A percentile compares a stretch with the other conserved stretches of the same genome.
Evolutionary conservation across 1,140 invertebrate species (phyloP).

Genomic region (Neodiprion fabricii): DNA sequence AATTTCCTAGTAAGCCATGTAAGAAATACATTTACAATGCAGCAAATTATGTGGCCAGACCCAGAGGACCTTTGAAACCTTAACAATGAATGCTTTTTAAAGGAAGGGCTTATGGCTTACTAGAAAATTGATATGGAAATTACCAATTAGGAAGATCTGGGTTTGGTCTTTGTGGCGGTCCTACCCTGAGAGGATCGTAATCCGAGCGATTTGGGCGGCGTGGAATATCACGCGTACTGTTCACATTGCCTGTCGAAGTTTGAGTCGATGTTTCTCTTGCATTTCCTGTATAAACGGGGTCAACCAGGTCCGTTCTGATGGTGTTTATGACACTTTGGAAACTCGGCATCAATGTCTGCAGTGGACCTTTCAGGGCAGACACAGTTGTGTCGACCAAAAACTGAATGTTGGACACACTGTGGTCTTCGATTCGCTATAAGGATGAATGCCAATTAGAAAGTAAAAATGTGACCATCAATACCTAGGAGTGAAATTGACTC

Average conservation of each 20-base stretch:
- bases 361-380: constrained; percentile 48
- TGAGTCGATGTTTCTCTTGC: constrained; percentile 42
- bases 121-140: constrained; percentile 3
- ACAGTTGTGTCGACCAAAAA: constrained; percentile 57
- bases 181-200: constrained; percentile 42
- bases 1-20: background rate
- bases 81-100: background rate
- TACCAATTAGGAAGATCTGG: constrained; percentile 20
- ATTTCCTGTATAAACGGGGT: constrained; percentile 43
- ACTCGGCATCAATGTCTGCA: constrained; percentile 56
- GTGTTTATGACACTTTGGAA: constrained; percentile 52
- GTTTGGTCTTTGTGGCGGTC: constrained; percentile 13
- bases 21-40: background rate
- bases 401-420: constrained; percentile 51
- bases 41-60: background rate
- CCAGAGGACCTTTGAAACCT: constrained; percentile 21
- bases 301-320: constrained; percentile 59
- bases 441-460: constrained; percentile 19
- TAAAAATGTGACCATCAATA: constrained; percentile 16
- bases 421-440: constrained; percentile 55
- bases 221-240: constrained; percentile 9
- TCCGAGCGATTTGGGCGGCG: constrained; percentile 10
- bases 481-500: constrained; percentile 33
- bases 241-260: constrained; percentile 28
- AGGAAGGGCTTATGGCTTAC: background rate